Evolutionary conservation across 1,140 invertebrate species (phyloP), one percentile per base, ranked within the genome.

Genomic region (Pseudomyrmex sp.): DNA sequence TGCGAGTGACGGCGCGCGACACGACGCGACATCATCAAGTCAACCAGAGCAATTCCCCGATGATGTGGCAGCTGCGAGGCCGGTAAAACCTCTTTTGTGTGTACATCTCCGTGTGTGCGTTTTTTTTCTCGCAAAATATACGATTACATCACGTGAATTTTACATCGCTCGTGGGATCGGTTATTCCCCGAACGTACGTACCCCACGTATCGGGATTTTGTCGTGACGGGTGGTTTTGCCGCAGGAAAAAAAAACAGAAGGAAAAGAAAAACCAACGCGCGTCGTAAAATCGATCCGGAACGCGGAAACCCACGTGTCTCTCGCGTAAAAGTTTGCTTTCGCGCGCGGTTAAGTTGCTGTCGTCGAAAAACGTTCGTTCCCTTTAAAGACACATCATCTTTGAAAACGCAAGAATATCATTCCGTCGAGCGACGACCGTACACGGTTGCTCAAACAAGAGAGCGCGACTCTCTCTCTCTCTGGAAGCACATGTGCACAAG

Each of bases 321-420:
- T 48, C 35, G 35, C 35, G 13, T 12, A 35, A 79, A 79, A 79
- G 65, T 70, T 79, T 35, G 50, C 35, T 18, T 66, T 35, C 35
- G 35, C 35, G 5, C 18, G 44, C 54, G 46, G 63, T 79, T 69
- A 70, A 44, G 65, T 70, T 66, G 44, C 35, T 7, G 52, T 44
- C 46, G 76, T 44, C 26, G 26, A 56, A 54, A 66, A 66, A 26
- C 66, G 18, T 18, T 66, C 52, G 52, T 12, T 35, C 62, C 9
- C 68, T 69, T 69, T 52, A 48, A 58, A 79, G 65, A 35, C 44
- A 35, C 35, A 35, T 35, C 35, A 10, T 59, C 54, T 79, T 70
- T 44, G 76, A 35, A 20, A 35, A 2, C 26, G 63, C 35, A 69
- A 79, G 65, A 79, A 79, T 70, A 70, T 79, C 56, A 79, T 79